A percentile compares a stretch with the other conserved stretches of the same genome.
phyloP scores from a whole-genome alignment of 1,140 invertebrate genomes.

The Leucophenga varia region DNA sequence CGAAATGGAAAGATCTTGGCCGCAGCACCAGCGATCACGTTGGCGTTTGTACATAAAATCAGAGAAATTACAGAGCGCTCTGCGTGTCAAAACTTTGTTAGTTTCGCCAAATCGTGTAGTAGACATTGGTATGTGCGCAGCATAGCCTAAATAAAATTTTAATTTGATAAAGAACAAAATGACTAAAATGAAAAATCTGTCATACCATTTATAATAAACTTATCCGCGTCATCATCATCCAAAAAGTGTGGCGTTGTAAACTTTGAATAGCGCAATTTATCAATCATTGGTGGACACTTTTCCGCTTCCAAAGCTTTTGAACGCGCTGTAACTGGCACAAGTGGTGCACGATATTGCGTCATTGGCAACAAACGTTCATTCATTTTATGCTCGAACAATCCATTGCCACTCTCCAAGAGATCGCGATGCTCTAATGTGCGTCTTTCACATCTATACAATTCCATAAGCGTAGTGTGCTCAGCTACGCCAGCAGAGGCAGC shows the following conservation, averaged over 20 bases:
- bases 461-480: slow-evolving; percentile 65
- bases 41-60: slow-evolving; percentile 65
- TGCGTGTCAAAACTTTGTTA: slow-evolving; percentile 64
- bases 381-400: slow-evolving; percentile 60
- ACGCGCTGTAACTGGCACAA: slow-evolving; percentile 66
- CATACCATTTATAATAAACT: slow-evolving; percentile 65
- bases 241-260: slow-evolving; percentile 69
- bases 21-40: slow-evolving; percentile 67
- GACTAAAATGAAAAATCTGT: neutral
- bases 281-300: slow-evolving; percentile 59
- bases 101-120: slow-evolving; percentile 65
- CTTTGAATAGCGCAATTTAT: slow-evolving; percentile 57
- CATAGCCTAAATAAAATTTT: slow-evolving; percentile 59
- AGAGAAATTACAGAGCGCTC: slow-evolving; percentile 67
- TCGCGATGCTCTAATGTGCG: slow-evolving; percentile 60
- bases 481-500: slow-evolving; percentile 68
- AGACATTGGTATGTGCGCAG: slow-evolving; percentile 68
- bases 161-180: slow-evolving; percentile 1
- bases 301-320: slow-evolving; percentile 63
- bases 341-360: slow-evolving; percentile 66
- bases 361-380: slow-evolving; percentile 64
- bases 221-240: slow-evolving; percentile 65
- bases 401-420: slow-evolving; percentile 61
- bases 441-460: slow-evolving; percentile 60
- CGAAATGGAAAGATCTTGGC: slow-evolving; percentile 46